Evolutionary conservation across 2,888 invertebrate species (phyloP).

Genomic region (Melanophora roralis): DNA sequence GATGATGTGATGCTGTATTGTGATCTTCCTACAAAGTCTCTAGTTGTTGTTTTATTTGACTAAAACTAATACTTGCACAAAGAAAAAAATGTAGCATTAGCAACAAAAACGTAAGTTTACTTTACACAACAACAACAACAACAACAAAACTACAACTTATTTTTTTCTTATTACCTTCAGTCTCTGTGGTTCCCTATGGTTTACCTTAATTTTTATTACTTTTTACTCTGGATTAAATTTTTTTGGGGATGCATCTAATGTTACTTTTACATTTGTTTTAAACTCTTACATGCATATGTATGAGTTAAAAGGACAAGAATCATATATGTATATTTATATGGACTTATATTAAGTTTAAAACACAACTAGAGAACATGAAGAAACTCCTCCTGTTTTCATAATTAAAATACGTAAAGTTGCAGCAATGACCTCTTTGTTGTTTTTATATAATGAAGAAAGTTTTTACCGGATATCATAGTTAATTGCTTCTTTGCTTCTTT

Average conservation of each 20-base stretch:
- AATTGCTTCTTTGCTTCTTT: no score
- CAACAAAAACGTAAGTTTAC: neutral
- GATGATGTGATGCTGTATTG: neutral
- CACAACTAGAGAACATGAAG: no score
- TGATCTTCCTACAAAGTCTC: neutral
- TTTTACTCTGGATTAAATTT: neutral
- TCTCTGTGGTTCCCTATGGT: neutral
- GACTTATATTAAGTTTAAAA: no score
- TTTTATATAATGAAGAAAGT: conserved; percentile 21
- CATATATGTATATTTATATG: neutral
- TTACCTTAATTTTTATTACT: conserved; percentile 10
- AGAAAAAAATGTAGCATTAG: conserved; percentile 4
- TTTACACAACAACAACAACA: neutral
- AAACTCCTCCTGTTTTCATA: conserved; percentile 7
- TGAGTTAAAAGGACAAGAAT: neutral
- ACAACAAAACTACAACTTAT: neutral
- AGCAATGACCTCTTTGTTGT: conserved; percentile 9
- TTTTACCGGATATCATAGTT: conserved; percentile 39
- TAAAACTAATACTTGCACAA: neutral
- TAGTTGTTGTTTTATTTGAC: neutral
- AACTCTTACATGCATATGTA: no score
- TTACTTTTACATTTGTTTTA: neutral
- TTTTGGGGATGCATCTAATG: neutral
- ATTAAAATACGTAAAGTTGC: neutral
- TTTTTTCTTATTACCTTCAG: neutral